These are phyloP conservation scores for Periophthalmodon schlosseri DNA, from an alignment of 2,113 vertebrate genomes.

Conservation along the genomic window DNA sequence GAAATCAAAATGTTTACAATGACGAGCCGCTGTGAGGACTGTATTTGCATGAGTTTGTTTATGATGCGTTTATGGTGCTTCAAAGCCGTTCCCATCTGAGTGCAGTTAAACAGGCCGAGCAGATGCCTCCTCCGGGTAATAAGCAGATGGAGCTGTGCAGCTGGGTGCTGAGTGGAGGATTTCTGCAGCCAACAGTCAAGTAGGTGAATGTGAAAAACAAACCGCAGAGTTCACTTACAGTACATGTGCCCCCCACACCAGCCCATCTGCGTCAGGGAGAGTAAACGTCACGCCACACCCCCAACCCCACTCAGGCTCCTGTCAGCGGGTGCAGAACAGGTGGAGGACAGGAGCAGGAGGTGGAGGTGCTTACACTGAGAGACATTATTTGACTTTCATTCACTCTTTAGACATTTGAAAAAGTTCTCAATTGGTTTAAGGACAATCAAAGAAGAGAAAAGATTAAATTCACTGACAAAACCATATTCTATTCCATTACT, in stretches of 20 bases:
- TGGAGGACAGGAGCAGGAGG: neutral
- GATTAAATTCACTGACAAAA: too few species aligned
- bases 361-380: too few species aligned
- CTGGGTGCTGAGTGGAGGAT: slow-evolving; percentile 38
- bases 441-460: too few species aligned
- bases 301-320: neutral
- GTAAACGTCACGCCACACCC: slow-evolving; percentile 12
- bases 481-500: too few species aligned
- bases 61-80: slow-evolving; percentile 3
- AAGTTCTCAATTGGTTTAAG: too few species aligned
- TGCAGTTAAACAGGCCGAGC: slow-evolving; percentile 25
- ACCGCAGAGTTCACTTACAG: slow-evolving; percentile 61
- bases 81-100: slow-evolving; percentile 30
- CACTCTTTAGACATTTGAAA: too few species aligned
- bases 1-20: neutral
- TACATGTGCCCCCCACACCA: slow-evolving; percentile 7
- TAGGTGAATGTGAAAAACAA: slow-evolving; percentile 55
- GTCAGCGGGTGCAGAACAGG: slow-evolving; percentile 4
- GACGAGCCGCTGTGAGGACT: neutral
- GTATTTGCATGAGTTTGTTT: neutral
- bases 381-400: too few species aligned
- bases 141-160: slow-evolving; percentile 26
- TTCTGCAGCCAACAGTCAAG: slow-evolving; percentile 58
- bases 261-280: slow-evolving; percentile 5
- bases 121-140: slow-evolving; percentile 32